Evolutionary conservation across 2,888 invertebrate species (phyloP), one percentile per base, ranked within the genome.

Genomic region (Diarsia rubi): DNA sequence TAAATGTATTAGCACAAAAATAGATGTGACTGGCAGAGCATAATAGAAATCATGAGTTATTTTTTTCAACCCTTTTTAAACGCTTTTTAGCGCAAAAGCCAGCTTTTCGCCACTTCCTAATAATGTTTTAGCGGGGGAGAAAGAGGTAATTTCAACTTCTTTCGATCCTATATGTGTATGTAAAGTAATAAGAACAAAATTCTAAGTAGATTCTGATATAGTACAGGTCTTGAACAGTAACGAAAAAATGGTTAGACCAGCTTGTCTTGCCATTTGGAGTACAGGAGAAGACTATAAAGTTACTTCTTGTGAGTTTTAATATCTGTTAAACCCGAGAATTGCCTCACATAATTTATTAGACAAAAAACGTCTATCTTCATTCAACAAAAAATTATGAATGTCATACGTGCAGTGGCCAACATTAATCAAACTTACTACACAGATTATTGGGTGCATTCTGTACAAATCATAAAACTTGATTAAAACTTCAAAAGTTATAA

Each of bases 401-500:
- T 54, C 37, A 14, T 1, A n/a, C 16, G 3, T 5, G 19, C 62
- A 70, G 80, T 71, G 71, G 69, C 63, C 82, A 83, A 67, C 2
- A 11, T 31, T 0, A 9, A 60, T 42, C 0, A 4, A 69, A 37
- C 66, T 1, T 16, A 90, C 89, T 92, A 89, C 90, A 93, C 87
- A 90, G 91, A 93, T 94, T 94, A 94, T 91, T 92, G 91, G 90
- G 90, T 91, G 93, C 93, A 92, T 94, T 95, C 91, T 91, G 91
- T 93, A 93, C 93, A 93, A 95, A 94, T 93, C 94, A 94, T 95
- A 95, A 95, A 95, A 94, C 91, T 94, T 94, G 94, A 95, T 94
- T 95, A 94, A 94, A 94, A 94, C 92, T 93, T 93, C 90, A 92
- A 93, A 92, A 92, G 90, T 91, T 91, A 90, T 92, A 92, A 93